Base-by-base conservation (phyloP, 2,797 vertebrate species). In the Neosilurus mollespiculum region DNA sequence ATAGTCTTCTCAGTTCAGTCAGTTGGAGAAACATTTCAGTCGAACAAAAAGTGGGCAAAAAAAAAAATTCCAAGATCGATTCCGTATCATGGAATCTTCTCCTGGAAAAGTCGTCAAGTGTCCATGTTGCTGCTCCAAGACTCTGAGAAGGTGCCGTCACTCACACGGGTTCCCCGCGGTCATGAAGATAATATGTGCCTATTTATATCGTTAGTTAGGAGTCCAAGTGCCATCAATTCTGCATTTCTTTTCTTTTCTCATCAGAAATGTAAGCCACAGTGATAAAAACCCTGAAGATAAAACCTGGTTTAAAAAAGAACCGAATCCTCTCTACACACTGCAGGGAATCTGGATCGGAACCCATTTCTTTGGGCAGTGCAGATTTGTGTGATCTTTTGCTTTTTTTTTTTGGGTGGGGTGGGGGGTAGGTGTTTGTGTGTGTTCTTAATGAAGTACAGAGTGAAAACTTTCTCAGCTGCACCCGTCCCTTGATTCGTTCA, bases 401-500 rank as follows among this genome's bases (percentile, higher is more conserved):
- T n/a, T n/a, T n/a, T n/a, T n/a, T n/a, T n/a, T n/a, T n/a, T n/a
- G n/a, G n/a, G n/a, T n/a, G n/a, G n/a, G n/a, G n/a, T n/a, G n/a
- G n/a, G 37, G 2, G 37, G 2, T 43, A 6, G 2, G 37, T 43
- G 37, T 43, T 2, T 43, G 37, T 43, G 37, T 43, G 37, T 43
- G 76, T 78, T 37, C 49, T 18, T 22, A 14, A 78, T 49, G 10
- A 58, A 34, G 4, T 79, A 58, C 78, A 73, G 78, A 24, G 58
- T 78, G 80, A 72, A 54, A 88, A 49, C 26, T 58, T 54, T 77
- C 80, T 72, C 2, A 61, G 22, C 73, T 51, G 62, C 30, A n/a
- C 56, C 22, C 61, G 61, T 78, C 34, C 79, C 2, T n/a, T 64
- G 11, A n/a, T 75, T 3, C 37, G 78, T 90, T 97, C 95, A 97